Evolutionary conservation across 2,113 vertebrate genomes (phyloP), one percentile per base, ranked within the genome.

Genomic region (Eulemur macaco): DNA sequence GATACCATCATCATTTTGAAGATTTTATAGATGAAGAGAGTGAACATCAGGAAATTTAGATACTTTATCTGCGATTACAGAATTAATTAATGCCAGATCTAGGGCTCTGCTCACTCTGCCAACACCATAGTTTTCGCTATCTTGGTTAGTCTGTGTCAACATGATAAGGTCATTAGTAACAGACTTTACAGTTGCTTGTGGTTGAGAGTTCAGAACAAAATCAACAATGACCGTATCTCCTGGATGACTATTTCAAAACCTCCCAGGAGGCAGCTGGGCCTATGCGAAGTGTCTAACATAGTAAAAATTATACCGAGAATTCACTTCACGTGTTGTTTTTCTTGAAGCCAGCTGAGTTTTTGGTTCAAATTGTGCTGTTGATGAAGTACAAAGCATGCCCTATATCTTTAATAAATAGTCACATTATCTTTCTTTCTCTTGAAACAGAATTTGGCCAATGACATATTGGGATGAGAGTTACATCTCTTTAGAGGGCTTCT

Each of bases 121-220:
- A 71, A 60, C 29, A 20, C 18, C 74, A 50, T 3, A 21, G 60
- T 18, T 88, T 64, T 90, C 89, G 81, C 71, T 91, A 21, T 86
- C 95, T 89, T 68, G 37, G 66, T 91, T 94, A 91, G 60, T 45
- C 31, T 31, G 39, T 20, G 86, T 93, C 66, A 82, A 52, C 69
- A 50, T 73, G 94, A 95, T 94, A 97, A 96, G 71, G 66, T 42
- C 82, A 80, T 89, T 85, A 86, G 83, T 95, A 96, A 86, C 78
- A 74, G 73, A 89, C 60, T 6, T 90, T 56, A 86, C 31, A 50
- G 60, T 68, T 78, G 27, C 52, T 92, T 89, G 54, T 73, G 73
- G 83, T 94, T 39, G 63, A 94, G 77, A 88, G 91, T 95, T 95
- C 81, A 96, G 68, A 89, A 81, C 69, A 95, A 97, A 95, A 86